phyloP scores from a whole-genome alignment of 2,113 vertebrate species.

The Steatornis caripensis region DNA sequence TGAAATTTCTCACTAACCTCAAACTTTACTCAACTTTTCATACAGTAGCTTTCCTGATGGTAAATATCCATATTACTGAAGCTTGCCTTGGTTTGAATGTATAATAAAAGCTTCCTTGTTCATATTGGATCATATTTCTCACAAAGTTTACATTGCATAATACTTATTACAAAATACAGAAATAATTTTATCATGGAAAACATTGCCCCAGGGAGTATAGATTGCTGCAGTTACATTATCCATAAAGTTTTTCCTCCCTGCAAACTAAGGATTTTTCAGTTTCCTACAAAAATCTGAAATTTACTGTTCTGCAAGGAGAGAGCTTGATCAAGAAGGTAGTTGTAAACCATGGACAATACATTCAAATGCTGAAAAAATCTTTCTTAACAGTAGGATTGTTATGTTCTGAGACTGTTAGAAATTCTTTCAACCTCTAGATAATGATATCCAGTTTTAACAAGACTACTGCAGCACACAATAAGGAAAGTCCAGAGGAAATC shows the following conservation, averaged over 20 bases:
- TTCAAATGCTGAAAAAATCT: neutral
- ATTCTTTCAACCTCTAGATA: neutral
- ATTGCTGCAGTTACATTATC: neutral
- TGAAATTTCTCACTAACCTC: neutral
- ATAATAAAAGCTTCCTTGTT: slow-evolving; percentile 14
- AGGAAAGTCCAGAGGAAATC: neutral
- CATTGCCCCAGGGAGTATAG: neutral
- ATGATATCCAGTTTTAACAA: neutral
- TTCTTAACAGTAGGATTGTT: neutral
- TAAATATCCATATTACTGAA: slow-evolving; percentile 46
- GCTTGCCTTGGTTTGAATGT: slow-evolving; percentile 23
- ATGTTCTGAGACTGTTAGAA: neutral
- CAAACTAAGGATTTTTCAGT: neutral
- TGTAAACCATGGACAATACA: neutral
- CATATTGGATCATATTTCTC: slow-evolving; percentile 19
- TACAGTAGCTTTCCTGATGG: slow-evolving; percentile 25
- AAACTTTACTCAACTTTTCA: neutral
- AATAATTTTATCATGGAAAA: neutral
- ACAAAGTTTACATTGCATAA: neutral
- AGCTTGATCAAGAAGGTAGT: neutral
- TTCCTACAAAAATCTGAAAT: neutral
- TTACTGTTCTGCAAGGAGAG: neutral
- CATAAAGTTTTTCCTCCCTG: neutral
- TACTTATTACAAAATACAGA: slow-evolving; percentile 15
- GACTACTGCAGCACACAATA: neutral